Conservation (phyloP, 2,113 vertebrate species). For the Excalfactoria chinensis region DNA sequence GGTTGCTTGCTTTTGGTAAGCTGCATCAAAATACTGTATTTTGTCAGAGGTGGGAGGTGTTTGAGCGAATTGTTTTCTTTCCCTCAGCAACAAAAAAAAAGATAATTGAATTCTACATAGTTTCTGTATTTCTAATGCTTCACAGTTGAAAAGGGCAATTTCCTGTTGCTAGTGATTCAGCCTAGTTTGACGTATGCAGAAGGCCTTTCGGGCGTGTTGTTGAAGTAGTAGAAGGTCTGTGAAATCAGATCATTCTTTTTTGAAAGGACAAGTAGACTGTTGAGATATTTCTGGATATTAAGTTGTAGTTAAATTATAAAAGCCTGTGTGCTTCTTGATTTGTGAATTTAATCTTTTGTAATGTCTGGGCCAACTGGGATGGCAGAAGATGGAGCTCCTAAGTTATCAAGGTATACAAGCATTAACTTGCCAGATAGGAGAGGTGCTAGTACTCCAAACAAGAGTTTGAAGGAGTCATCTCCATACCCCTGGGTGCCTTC, state of each 20-base stretch:
- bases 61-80: not conserved
- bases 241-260: not conserved
- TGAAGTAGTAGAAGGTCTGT: not conserved
- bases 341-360: not conserved
- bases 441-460: not conserved
- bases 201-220: slow-evolving; percentile 5
- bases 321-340: not conserved
- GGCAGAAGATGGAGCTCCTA: not conserved
- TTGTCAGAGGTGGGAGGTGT: not conserved
- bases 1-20: not conserved
- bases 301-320: not conserved
- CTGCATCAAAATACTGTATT: not conserved
- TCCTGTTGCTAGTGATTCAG: not conserved
- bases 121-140: not conserved
- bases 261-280: not conserved
- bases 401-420: not conserved
- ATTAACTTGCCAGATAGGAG: not conserved
- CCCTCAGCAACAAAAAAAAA: not conserved
- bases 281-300: slow-evolving; percentile 29
- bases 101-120: not conserved
- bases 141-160: not conserved
- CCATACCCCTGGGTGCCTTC: slow-evolving; percentile 11
- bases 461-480: slow-evolving; percentile 26
- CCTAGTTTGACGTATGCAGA: not conserved
- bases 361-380: fast-evolving